Percentiles rank a stretch among this genome's conserved stretches.
phyloP scores from a whole-genome alignment of 2,888 invertebrate genomes.

The Cantharis flavilabris region DNA sequence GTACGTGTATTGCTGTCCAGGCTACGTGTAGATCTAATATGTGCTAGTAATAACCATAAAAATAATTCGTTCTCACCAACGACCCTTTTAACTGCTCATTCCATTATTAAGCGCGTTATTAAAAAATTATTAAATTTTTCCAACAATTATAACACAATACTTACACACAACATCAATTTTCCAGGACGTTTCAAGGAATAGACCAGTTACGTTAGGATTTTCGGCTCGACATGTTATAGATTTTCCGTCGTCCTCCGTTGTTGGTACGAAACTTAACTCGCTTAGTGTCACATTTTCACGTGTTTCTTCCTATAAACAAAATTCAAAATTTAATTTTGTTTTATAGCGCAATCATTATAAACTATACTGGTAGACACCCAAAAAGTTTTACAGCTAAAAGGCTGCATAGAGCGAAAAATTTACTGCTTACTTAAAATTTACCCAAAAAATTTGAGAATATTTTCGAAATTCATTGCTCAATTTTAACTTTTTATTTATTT shows the following conservation, averaged over 20 bases:
- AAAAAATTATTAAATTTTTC: constrained; percentile 1
- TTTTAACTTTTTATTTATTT: background rate
- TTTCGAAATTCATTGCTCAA: background rate
- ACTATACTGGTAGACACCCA: background rate
- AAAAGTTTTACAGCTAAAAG: background rate
- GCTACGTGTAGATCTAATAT: background rate
- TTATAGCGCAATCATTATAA: constrained; percentile 2
- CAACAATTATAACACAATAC: constrained; percentile 53
- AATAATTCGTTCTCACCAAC: background rate
- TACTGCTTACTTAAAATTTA: background rate
- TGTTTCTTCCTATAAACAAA: constrained; percentile 70
- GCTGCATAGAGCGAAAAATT: background rate
- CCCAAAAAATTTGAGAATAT: background rate
- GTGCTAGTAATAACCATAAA: background rate
- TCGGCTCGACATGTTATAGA: constrained; percentile 87
- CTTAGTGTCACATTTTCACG: constrained; percentile 83
- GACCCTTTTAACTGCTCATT: background rate
- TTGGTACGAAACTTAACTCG: constrained; percentile 85
- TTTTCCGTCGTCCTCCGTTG: constrained; percentile 88
- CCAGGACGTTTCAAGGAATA: constrained; percentile 83
- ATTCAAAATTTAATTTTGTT: constrained; percentile 2
- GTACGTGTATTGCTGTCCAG: constrained; percentile 4
- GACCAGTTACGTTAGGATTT: constrained; percentile 86
- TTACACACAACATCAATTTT: constrained; percentile 89
- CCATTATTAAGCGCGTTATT: background rate